A percentile compares a stretch with the other conserved stretches of the same genome.
Conservation (phyloP, 2,113 vertebrate species). For the Chloropsis cyanopogon region DNA sequence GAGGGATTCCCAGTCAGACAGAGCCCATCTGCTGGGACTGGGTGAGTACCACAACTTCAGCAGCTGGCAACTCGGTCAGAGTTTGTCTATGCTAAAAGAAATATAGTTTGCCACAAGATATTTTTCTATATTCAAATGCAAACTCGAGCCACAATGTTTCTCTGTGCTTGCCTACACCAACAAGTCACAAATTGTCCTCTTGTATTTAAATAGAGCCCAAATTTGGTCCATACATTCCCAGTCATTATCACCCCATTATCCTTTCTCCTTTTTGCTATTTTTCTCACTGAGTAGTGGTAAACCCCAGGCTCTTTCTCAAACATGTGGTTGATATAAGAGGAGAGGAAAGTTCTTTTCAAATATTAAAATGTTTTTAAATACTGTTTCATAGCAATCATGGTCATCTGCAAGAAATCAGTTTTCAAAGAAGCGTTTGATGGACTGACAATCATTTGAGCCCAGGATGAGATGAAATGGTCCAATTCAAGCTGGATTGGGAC, state of each 20-base stretch:
- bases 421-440: constrained; percentile 48
- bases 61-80: neutral
- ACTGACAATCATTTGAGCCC: constrained; percentile 23
- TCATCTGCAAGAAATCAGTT: constrained; percentile 61
- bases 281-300: constrained; percentile 52
- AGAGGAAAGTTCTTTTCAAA: constrained; percentile 36
- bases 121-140: neutral
- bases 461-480: neutral
- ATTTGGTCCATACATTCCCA: constrained; percentile 46
- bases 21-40: neutral
- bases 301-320: constrained; percentile 30
- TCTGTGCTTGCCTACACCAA: neutral
- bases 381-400: neutral
- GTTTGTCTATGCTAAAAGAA: neutral
- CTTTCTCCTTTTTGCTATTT: constrained; percentile 25
- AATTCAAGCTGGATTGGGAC: neutral
- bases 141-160: constrained; percentile 12
- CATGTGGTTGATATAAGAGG: constrained; percentile 60
- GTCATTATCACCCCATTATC: constrained; percentile 59
- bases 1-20: neutral
- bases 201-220: constrained; percentile 35
- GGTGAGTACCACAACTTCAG: neutral
- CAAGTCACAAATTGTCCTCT: constrained; percentile 7
- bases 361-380: constrained; percentile 48
- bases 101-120: neutral